Evolutionary conservation across 2,797 vertebrate genomes (phyloP), one percentile per base, ranked within the genome.

Genomic region (Chaetodon trifasciatus): DNA sequence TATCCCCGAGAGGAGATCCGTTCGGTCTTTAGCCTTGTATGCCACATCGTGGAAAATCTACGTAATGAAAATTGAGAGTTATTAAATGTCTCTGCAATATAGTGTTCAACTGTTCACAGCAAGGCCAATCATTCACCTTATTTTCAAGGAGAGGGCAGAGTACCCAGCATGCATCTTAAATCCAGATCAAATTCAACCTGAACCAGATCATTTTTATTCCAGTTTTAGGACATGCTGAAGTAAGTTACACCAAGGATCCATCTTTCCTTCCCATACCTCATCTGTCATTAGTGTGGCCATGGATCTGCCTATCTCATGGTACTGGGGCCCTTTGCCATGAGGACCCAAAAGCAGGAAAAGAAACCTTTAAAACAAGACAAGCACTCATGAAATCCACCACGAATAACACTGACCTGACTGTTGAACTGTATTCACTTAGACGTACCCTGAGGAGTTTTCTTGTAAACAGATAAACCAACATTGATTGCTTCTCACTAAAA

Each of bases 241-340:
- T 40, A 11, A 40, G 39, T 40, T 40, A 40, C 39, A 9, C 8
- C 8, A 40, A 40, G 39, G 39, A 40, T 40, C 39, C 3, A 8
- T 71, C 3, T 64, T 24, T 82, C 28, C 17, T 46, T 55, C 49
- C 88, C 86, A 96, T 90, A 97, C 98, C 95, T 99, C 98, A 90
- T 99, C 98, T 6, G 98, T 98, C 98, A 99, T 99, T 65, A 99
- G 96, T 0, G 98, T 99, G 65, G 98, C 97, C 95, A 99, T 99
- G 3, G 98, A 99, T 89, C 98, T 96, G 68, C 98, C 98, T 88
- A 99, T 99, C 94, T 99, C 98, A 88, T 99, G 98, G 88, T 99
- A 99, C 75, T 98, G 97, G 1, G 97, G 95, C 24, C 97, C 97
- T 94, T 99, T 99, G 70, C 98, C 98, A 58, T 93, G 94, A 70